Evolutionary conservation across 2,888 invertebrate genomes (phyloP).

Genomic region (Micoletzkya japonica): DNA sequence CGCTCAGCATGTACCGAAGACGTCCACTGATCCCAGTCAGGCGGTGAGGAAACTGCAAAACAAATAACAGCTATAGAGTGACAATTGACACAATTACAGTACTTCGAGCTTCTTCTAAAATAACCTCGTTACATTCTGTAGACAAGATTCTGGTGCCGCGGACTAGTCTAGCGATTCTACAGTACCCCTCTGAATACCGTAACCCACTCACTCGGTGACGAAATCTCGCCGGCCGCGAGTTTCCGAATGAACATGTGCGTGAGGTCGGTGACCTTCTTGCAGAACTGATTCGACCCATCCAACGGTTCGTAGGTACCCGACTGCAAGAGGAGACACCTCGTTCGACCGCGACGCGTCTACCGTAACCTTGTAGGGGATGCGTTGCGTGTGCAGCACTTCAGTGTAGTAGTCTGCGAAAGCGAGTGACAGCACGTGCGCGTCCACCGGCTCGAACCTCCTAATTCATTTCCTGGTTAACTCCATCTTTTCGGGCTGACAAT

Average conservation of each 20-base stretch:
- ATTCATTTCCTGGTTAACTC: not conserved
- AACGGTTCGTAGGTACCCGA: conserved; percentile 15
- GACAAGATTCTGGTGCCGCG: not conserved
- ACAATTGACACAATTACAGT: too few species aligned
- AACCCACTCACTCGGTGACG: conserved; percentile 13
- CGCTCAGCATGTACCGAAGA: too few species aligned
- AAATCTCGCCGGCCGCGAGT: conserved; percentile 13
- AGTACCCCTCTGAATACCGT: not conserved
- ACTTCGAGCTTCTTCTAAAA: too few species aligned
- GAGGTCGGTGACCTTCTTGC: conserved; percentile 15
- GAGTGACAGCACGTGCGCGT: conserved; percentile 10
- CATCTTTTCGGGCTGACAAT: not conserved
- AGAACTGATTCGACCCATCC: conserved; percentile 6
- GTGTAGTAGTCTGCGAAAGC: conserved; percentile 28
- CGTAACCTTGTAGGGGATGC: conserved; percentile 15
- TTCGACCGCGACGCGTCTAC: not conserved
- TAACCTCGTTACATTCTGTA: too few species aligned
- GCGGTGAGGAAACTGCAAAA: too few species aligned
- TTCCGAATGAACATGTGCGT: conserved; percentile 12
- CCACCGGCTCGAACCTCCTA: conserved; percentile 11
- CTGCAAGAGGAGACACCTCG: not conserved
- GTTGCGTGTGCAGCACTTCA: conserved; percentile 22
- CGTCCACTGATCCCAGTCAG: too few species aligned
- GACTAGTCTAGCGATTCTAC: not conserved
- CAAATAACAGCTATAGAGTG: too few species aligned